These are phyloP conservation scores for Ictalurus furcatus DNA, from an alignment of 2,113 vertebrate genomes.

Conservation along the genomic window DNA sequence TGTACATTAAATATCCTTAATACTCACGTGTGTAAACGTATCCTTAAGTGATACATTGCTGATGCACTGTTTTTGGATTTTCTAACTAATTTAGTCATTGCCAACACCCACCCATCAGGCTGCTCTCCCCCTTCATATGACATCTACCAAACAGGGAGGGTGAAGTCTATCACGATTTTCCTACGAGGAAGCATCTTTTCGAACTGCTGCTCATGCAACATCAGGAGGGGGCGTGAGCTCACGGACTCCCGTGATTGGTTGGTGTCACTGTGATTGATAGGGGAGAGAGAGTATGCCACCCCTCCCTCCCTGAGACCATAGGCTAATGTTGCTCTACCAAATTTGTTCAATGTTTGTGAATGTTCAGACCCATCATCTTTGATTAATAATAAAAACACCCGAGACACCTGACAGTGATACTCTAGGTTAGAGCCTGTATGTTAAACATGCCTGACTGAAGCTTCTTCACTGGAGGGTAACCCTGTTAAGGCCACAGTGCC, in stretches of 20 bases:
- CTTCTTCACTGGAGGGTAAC: constrained; percentile 8
- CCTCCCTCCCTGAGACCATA: background rate
- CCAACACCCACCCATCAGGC: too few species aligned
- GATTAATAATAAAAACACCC: background rate
- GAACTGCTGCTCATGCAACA: background rate
- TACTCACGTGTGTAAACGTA: background rate
- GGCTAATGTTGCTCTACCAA: background rate
- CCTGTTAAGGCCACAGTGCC: constrained; percentile 28
- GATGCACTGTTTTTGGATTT: too few species aligned
- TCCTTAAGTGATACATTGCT: too few species aligned
- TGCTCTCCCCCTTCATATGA: background rate
- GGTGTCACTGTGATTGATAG: background rate
- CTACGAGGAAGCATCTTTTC: background rate
- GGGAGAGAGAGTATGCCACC: background rate
- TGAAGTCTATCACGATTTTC: too few species aligned
- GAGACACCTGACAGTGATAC: constrained; percentile 2
- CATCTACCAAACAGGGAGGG: background rate
- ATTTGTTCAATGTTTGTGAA: constrained; percentile 6
- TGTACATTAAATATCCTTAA: background rate
- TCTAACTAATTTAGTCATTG: too few species aligned
- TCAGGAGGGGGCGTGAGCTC: too few species aligned
- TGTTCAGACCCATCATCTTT: background rate
- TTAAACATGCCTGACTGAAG: constrained; percentile 33
- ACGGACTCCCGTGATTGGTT: too few species aligned
- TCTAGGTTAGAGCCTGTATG: constrained; percentile 8